phyloP scores from a whole-genome alignment of 2,797 vertebrate genomes.

The Acrossocheilus fasciatus region DNA sequence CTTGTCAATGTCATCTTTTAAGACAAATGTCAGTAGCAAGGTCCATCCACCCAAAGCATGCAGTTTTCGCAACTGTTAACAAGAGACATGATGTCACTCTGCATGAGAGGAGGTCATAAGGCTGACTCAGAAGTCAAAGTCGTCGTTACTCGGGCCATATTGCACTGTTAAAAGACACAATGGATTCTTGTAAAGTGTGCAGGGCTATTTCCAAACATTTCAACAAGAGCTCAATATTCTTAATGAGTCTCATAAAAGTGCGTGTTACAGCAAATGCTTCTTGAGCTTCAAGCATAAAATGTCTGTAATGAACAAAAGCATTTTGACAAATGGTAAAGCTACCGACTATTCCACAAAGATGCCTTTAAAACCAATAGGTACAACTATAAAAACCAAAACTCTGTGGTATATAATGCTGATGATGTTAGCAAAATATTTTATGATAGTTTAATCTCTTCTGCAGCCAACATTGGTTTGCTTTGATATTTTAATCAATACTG shows the following conservation, averaged over 20 bases:
- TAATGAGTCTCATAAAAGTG: conserved; percentile 32
- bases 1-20: conserved; percentile 39
- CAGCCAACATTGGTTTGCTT: conserved; percentile 1
- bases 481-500: conserved; percentile 6
- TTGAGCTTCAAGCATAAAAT: conserved; percentile 34
- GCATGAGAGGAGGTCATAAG: conserved; percentile 37
- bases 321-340: conserved; percentile 26
- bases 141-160: conserved; percentile 15
- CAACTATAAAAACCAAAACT: conserved; percentile 17
- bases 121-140: conserved; percentile 52
- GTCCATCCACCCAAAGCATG: conserved; percentile 22
- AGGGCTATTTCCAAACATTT: conserved; percentile 15
- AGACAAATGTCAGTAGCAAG: conserved; percentile 40
- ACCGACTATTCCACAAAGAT: neutral
- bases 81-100: conserved; percentile 45
- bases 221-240: conserved; percentile 31
- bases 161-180: conserved; percentile 24
- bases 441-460: conserved; percentile 1
- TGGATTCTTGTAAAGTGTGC: conserved; percentile 26
- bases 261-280: conserved; percentile 12
- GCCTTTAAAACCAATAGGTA: neutral
- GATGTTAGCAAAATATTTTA: conserved; percentile 7
- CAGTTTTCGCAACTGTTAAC: conserved; percentile 31
- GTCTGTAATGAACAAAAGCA: conserved; percentile 21
- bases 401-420: conserved; percentile 19